Evolutionary conservation across 2,113 vertebrate species (phyloP), one percentile per base, ranked within the genome.

Genomic region (Varanus salvator): DNA sequence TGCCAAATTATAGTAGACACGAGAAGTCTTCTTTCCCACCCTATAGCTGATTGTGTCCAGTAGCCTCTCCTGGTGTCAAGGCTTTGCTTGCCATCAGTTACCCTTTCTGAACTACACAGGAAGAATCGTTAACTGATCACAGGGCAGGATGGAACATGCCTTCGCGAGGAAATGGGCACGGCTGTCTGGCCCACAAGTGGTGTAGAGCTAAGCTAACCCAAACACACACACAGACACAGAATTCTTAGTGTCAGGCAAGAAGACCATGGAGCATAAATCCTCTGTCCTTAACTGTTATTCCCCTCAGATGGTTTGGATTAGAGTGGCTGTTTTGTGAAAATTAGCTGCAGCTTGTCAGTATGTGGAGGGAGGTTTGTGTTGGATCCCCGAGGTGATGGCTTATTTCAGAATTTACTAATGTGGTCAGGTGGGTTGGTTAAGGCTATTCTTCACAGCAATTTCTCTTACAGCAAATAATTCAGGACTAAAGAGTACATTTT

Each of bases 261-360:
- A 90, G 93, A 94, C 85, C 83, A 72, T 1, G 19, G 92, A n/a
- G 85, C 82, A 87, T 95, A 95, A 95, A 95, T 95, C 92, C 89
- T 90, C 87, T 87, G 78, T 83, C 92, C 85, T 91, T 92, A 93
- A 92, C 91, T 90, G 86, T 92, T 68, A 93, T 90, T 82, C 90
- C 89, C 87, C 91, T 94, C 97, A 98, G 96, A 95, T 94, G 97
- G 95, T 97, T 98, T 97, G 95, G 92, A 97, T 98, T 97, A 97
- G n/a, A 90, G 86, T 85, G 91, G 92, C 93, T 93, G 86, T 90
- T 94, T 96, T 95, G 95, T 96, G 95, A 97, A 97, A 98, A 98
- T 95, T 93, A 98, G 94, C 97, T 95, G 88, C 97, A 96, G 96
- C 93, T 96, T 97, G 91, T 92, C 87, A 75, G 88, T 91, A 88